Conservation (phyloP, 2,113 vertebrate genomes). For the Phocoena sinus region DNA sequence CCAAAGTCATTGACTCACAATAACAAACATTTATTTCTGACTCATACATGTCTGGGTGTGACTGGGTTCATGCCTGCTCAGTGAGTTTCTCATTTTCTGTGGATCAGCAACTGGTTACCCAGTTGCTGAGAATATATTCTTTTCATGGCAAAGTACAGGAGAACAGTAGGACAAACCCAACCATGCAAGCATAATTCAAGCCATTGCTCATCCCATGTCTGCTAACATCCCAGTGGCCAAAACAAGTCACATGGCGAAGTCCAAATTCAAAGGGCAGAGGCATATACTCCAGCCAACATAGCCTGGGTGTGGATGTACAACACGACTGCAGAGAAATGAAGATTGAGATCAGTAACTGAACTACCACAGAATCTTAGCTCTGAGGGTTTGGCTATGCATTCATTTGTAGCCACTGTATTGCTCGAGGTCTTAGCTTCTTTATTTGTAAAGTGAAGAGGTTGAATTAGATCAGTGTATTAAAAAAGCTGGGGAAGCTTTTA, state of each 20-base stretch:
- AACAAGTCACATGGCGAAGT: neutral
- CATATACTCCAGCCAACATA: accelerated
- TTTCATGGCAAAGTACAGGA: neutral
- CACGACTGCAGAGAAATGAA: neutral
- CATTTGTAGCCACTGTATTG: neutral
- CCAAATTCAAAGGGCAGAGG: neutral
- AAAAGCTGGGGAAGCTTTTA: neutral
- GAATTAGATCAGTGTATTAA: neutral
- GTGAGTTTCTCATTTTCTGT: neutral
- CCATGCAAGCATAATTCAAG: neutral
- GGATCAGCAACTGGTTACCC: neutral
- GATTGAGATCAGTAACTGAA: neutral
- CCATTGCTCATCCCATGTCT: neutral
- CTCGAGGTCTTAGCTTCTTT: neutral
- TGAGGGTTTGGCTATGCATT: neutral
- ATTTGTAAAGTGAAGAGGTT: neutral
- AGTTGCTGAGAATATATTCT: neutral
- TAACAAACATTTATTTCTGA: neutral
- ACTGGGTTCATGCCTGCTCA: neutral
- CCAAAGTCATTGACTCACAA: neutral
- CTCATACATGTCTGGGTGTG: neutral
- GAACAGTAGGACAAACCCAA: neutral
- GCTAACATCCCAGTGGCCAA: neutral
- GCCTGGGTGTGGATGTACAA: neutral
- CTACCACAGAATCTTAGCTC: neutral